Evolutionary conservation across 2,797 vertebrate species (phyloP).

Genomic region (Buceros bicornis): DNA sequence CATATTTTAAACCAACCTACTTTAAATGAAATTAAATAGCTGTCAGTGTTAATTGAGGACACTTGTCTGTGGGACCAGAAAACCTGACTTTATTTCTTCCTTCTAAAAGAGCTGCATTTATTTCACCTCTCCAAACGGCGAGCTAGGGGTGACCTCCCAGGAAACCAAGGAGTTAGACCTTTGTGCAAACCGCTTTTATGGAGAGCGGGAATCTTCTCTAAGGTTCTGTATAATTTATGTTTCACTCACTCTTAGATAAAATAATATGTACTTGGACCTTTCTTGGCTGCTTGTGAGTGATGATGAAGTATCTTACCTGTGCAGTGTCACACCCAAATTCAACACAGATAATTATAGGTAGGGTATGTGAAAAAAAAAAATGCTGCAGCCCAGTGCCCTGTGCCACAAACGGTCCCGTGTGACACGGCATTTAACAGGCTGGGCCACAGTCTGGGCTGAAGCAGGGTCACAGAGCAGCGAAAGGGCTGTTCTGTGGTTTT

Average conservation of each 20-base stretch:
- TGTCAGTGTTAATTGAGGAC: slow-evolving; percentile 60
- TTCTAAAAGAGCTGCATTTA: background rate
- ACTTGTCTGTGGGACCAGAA: background rate
- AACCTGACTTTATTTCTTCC: background rate
- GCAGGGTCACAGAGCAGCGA: background rate
- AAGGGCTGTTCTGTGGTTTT: slow-evolving; percentile 44
- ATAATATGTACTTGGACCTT: background rate
- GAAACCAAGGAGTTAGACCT: background rate
- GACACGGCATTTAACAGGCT: background rate
- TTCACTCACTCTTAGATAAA: background rate
- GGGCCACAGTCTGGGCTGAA: background rate
- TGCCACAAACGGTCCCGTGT: background rate
- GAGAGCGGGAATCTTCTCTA: background rate
- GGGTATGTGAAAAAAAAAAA: accelerated
- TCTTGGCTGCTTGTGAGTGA: accelerated
- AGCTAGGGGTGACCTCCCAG: background rate
- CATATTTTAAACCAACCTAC: slow-evolving; percentile 54
- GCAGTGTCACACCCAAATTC: background rate
- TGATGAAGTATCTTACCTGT: background rate
- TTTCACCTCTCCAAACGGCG: background rate
- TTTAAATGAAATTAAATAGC: slow-evolving; percentile 72
- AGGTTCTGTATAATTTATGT: background rate
- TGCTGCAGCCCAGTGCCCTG: background rate
- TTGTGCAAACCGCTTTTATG: background rate
- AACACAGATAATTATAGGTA: background rate